Base-by-base conservation (phyloP, 2,113 vertebrate genomes). In the Apaloderma vittatum region DNA sequence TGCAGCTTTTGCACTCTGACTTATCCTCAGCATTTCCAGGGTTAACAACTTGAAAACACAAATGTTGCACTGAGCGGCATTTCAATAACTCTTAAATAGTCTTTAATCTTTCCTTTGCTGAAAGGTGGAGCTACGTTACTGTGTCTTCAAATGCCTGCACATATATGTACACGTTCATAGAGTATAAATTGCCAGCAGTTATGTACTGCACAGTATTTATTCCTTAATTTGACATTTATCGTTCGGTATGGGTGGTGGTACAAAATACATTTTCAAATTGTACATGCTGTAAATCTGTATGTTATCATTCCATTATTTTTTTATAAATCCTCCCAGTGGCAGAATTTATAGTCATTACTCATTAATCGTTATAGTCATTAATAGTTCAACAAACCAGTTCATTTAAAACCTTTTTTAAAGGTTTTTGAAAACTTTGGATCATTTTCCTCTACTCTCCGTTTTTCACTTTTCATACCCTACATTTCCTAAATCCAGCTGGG, bases 401-500 rank as follows among this genome's bases (percentile, higher is more conserved):
- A 82, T 65, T 90, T 92, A 84, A 92, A 80, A 86, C 19, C 27
- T 63, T 81, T 90, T 68, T 3, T 88, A 75, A 22, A 59, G 22
- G 8, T 49, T 85, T 82, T 70, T 24, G 27, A 21, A 84, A 89
- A 75, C 45, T 15, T 19, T 54, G 49, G 36, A 90, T 91, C 1
- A 66, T 82, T 91, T 95, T 90, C 45, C 19, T 85, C 61, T 22
- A 11, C 49, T 81, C 23, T 90, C 45, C 92, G 45, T 79, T 93
- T 94, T 96, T 92, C 34, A 55, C 16, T 86, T 81, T 86, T 81
- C 48, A 40, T 94, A 74, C 16, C 37, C 65, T 84, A 19, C 34
- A 57, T 86, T 96, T 96, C 86, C 75, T 78, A 86, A 90, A 48
- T 95, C 90, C 73, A 96, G 63, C 76, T 96, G 76, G 65, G 94